Evolutionary conservation across 2,113 vertebrate genomes (phyloP).

Genomic region (Syrrhaptes paradoxus): DNA sequence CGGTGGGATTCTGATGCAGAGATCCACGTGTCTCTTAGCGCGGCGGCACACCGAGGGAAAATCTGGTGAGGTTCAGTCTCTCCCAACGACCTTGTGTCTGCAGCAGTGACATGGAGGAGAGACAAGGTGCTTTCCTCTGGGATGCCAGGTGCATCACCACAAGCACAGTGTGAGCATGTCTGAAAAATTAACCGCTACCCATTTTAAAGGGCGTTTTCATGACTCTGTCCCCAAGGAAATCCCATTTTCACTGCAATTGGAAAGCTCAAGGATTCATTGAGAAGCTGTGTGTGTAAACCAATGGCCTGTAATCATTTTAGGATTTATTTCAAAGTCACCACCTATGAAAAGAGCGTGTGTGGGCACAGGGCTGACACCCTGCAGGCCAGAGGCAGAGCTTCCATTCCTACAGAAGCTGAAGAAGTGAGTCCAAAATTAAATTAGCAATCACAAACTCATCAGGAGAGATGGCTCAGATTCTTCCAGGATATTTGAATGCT

Average conservation of each 20-base stretch:
- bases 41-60: neutral
- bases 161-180: neutral
- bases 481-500: neutral
- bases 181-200: neutral
- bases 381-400: neutral
- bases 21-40: neutral
- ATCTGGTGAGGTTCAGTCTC: neutral
- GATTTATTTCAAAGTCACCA: constrained; percentile 28
- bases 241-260: neutral
- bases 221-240: neutral
- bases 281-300: neutral
- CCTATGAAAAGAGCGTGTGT: neutral
- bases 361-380: neutral
- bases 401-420: neutral
- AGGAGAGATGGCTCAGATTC: neutral
- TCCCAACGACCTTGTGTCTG: neutral
- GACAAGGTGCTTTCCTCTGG: neutral
- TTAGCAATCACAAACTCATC: neutral
- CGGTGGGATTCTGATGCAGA: neutral
- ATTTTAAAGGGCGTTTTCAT: neutral
- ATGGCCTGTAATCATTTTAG: neutral
- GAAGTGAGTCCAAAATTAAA: neutral
- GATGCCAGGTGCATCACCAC: neutral
- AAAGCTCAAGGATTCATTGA: neutral
- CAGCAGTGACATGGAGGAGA: neutral